Percentiles rank a stretch among this genome's conserved stretches.
Conservation (phyloP, 2,797 vertebrate species). For the Premnoplex brunnescens region DNA sequence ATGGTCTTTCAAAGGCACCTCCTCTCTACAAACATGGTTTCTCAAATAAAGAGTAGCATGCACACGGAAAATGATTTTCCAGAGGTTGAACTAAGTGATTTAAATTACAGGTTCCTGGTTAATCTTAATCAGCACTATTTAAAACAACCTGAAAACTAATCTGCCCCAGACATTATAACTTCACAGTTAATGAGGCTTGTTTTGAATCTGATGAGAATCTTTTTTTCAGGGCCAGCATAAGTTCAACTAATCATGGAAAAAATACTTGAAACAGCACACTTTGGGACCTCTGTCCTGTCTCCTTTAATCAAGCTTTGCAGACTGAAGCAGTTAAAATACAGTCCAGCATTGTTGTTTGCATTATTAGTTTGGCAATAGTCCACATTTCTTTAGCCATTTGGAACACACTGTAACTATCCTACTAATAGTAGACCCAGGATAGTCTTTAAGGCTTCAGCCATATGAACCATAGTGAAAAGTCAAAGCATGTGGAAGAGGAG, state of each 20-base stretch:
- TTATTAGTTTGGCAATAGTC: not conserved
- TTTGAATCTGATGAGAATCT: slow-evolving; percentile 47
- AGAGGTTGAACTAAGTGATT: not conserved
- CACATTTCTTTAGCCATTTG: not conserved
- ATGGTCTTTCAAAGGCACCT: not conserved
- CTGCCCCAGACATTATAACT: not conserved
- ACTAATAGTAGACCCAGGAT: not conserved
- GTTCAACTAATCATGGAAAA: slow-evolving; percentile 40
- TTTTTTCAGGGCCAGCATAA: not conserved
- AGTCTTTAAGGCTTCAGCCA: not conserved
- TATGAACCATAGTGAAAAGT: not conserved
- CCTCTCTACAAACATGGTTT: not conserved
- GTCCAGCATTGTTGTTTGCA: not conserved
- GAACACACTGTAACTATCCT: not conserved
- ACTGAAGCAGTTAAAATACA: not conserved
- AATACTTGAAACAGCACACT: not conserved
- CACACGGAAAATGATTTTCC: not conserved
- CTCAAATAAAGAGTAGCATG: not conserved
- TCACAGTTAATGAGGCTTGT: slow-evolving; percentile 21
- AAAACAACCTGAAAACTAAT: slow-evolving; percentile 24
- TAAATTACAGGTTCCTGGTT: slow-evolving; percentile 16
- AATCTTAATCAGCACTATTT: slow-evolving; percentile 38
- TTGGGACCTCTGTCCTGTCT: not conserved
- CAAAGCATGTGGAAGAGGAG: not conserved
- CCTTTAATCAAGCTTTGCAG: not conserved